phyloP scores from a whole-genome alignment of 92 coral and sea anemone genomes.

The Zoanthus sansibaricus region DNA sequence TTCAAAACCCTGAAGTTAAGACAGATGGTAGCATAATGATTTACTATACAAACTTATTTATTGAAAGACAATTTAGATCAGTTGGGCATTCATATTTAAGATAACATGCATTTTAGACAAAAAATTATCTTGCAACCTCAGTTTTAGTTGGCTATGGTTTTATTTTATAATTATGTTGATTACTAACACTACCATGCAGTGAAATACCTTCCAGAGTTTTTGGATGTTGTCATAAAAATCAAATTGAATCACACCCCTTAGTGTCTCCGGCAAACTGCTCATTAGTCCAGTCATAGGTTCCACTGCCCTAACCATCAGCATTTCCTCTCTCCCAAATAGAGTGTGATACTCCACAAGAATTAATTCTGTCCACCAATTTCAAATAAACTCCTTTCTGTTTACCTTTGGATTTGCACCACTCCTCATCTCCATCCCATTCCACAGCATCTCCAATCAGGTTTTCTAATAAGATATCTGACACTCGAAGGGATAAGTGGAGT shows the following conservation, averaged over 20 bases:
- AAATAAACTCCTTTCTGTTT: not conserved
- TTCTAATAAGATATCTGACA: slow-evolving; percentile 32
- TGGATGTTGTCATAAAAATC: not conserved
- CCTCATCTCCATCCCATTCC: slow-evolving; percentile 8
- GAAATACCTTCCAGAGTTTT: slow-evolving; percentile 9
- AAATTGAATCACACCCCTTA: not conserved
- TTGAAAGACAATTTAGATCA: not conserved
- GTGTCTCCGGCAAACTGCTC: not conserved
- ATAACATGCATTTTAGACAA: not conserved
- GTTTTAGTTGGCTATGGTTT: not conserved
- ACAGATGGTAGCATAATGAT: not conserved
- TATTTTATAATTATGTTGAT: not conserved
- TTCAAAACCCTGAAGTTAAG: not conserved
- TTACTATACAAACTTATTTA: not conserved
- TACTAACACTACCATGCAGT: not conserved
- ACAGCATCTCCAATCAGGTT: slow-evolving; percentile 29
- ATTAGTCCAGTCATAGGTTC: not conserved
- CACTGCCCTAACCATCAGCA: slow-evolving; percentile 13
- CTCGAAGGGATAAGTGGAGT: slow-evolving; percentile 50
- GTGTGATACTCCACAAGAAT: not conserved
- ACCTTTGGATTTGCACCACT: not conserved
- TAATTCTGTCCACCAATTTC: not conserved
- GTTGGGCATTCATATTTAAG: not conserved
- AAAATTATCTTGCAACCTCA: too few species aligned
- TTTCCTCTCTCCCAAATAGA: not conserved